Percentiles rank a stretch among this genome's conserved stretches.
Conservation (phyloP, 2,113 vertebrate species). For the Ploceus nigricollis region DNA sequence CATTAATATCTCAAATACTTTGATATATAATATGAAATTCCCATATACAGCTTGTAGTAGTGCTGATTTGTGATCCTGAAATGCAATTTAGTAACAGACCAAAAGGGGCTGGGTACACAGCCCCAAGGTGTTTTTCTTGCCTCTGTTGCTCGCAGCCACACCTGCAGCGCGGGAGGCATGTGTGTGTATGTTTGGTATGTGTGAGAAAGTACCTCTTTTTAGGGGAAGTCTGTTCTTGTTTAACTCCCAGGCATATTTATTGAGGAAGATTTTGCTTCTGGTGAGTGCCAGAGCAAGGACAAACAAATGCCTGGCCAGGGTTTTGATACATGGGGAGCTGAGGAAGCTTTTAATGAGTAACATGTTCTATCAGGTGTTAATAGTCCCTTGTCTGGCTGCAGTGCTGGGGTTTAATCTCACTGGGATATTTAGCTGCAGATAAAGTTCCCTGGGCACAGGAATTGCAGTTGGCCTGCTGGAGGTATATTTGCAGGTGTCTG, state of each 20-base stretch:
- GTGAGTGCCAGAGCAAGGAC: not conserved
- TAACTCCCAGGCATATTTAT: constrained; percentile 25
- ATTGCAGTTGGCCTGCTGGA: not conserved
- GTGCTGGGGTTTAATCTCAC: not conserved
- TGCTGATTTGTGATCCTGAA: not conserved
- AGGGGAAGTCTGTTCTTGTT: constrained; percentile 10
- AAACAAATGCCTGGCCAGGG: not conserved
- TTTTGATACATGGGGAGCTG: not conserved
- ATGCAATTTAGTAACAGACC: not conserved
- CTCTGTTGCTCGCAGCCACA: constrained; percentile 13
- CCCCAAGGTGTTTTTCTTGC: constrained; percentile 58
- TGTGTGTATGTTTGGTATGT: constrained; percentile 29
- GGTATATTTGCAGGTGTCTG: not conserved
- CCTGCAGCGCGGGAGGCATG: constrained; percentile 41
- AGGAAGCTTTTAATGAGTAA: not conserved
- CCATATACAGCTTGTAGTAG: not conserved
- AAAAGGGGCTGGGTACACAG: constrained; percentile 16
- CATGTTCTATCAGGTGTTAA: not conserved
- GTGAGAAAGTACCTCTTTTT: constrained; percentile 52
- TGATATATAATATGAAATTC: not conserved
- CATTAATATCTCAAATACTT: not conserved
- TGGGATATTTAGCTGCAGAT: not conserved
- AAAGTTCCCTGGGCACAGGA: not conserved
- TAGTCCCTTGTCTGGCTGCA: not conserved
- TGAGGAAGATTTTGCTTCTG: not conserved